A percentile compares a stretch with the other conserved stretches of the same genome.
Evolutionary conservation across 2,797 vertebrate species (phyloP).

Genomic region (Paedocypris micromegethes): DNA sequence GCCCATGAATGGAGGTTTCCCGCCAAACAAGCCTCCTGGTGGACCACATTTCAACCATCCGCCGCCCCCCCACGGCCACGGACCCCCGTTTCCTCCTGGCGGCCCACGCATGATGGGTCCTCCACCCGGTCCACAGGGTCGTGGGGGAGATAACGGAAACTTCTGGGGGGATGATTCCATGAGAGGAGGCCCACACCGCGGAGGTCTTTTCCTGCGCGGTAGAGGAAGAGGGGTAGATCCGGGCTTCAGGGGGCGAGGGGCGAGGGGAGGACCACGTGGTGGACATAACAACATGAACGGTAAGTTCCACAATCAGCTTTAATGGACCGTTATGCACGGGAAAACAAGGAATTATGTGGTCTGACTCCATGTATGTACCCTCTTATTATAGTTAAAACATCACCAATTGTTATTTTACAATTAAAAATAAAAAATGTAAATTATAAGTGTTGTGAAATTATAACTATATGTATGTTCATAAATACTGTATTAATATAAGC

Average conservation of each 20-base stretch:
- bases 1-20: conserved; percentile 81
- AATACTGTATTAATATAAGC: too few relatives aligned
- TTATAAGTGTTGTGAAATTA: too few relatives aligned
- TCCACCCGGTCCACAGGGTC: conserved; percentile 72
- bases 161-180: conserved; percentile 83
- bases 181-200: conserved; percentile 74
- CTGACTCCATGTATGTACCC: too few relatives aligned
- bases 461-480: too few relatives aligned
- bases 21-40: conserved; percentile 72
- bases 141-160: conserved; percentile 71
- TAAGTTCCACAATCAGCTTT: conserved; percentile 35
- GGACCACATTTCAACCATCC: conserved; percentile 79
- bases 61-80: conserved; percentile 77
- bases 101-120: conserved; percentile 84
- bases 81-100: conserved; percentile 63
- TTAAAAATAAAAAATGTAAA: too few relatives aligned
- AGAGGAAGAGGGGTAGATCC: conserved; percentile 78
- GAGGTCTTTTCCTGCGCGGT: conserved; percentile 76
- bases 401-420: too few relatives aligned
- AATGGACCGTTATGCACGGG: too few relatives aligned
- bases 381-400: too few relatives aligned
- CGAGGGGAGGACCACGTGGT: conserved; percentile 77
- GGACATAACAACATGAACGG: conserved; percentile 79
- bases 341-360: too few relatives aligned
- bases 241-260: conserved; percentile 77